Percentiles rank a stretch among this genome's conserved stretches.
phyloP scores from a whole-genome alignment of 2,113 vertebrate species.

The Cyanoderma ruficeps region DNA sequence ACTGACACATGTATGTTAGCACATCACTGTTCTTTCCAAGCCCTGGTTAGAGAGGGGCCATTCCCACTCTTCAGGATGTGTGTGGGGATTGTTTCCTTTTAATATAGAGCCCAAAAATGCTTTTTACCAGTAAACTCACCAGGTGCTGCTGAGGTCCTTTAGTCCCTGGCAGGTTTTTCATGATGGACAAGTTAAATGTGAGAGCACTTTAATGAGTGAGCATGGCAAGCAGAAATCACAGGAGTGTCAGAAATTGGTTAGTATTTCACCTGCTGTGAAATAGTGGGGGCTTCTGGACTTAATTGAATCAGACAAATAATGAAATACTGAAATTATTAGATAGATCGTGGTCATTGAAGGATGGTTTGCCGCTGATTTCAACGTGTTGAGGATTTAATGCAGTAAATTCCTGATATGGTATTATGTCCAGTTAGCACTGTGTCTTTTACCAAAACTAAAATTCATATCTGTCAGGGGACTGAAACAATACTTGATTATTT shows the following conservation, averaged over 20 bases:
- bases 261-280: neutral
- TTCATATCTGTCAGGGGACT: fast-evolving
- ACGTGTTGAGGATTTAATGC: neutral
- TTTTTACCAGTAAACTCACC: neutral
- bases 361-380: neutral
- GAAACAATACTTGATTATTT: neutral
- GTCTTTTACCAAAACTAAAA: neutral
- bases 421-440: neutral
- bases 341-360: fast-evolving
- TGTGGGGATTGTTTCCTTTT: neutral
- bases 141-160: neutral
- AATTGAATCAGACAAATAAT: neutral
- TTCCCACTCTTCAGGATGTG: neutral
- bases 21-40: neutral
- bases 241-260: neutral
- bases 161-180: neutral
- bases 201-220: neutral
- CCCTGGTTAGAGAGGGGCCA: neutral
- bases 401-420: neutral
- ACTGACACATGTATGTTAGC: neutral
- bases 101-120: neutral
- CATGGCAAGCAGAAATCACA: neutral
- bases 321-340: neutral
- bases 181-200: neutral
- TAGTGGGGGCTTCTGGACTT: neutral